Base-by-base conservation (phyloP, 2,888 invertebrate genomes). In the Agrotis exclamationis region DNA sequence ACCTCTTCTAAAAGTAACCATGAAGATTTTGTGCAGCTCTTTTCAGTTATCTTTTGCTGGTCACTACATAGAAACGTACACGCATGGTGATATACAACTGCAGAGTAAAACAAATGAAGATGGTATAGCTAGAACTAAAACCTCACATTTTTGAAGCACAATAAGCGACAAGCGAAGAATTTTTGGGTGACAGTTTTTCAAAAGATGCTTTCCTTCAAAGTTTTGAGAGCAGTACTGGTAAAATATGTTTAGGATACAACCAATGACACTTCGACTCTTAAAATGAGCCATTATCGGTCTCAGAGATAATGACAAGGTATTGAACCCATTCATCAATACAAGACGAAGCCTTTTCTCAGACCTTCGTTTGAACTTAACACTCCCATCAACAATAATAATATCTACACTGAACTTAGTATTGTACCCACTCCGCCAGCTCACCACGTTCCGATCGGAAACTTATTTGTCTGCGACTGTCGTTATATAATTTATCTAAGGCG, bases 401-500 rank as follows among this genome's bases (percentile, higher is more conserved):
- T 18, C 39, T 48, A 50, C 18, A 64, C 5, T 54, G 11, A 69
- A 71, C 24, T 67, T 75, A 73, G 70, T 58, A 60, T 56, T 60
- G 53, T 39, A 70, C 65, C 69, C 48, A 45, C n/a, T 59, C n/a
- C 60, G 28, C 72, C 76, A 80, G 65, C 72, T 73, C 70, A 72
- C 53, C 51, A 58, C 66, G 62, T 75, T 70, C 72, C 63, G 68
- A 50, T 69, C 81, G 76, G 69, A 62, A 77, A 76, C 64, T 74
- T 71, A 79, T 83, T 83, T 83, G 83, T 83, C 70, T 74, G 54
- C 48, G 24, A 53, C 60, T 72, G 74, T 60, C 79, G 76, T 70
- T 72, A 70, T 65, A 70, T 74, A 80, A 83, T 73, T 81, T 83
- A 79, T 83, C 74, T 76, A 59, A 76, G 72, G 62, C 60, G 39